Percentiles rank a stretch among this genome's conserved stretches.
Evolutionary conservation across 2,888 invertebrate species (phyloP).

Genomic region (Drosophila merina): DNA sequence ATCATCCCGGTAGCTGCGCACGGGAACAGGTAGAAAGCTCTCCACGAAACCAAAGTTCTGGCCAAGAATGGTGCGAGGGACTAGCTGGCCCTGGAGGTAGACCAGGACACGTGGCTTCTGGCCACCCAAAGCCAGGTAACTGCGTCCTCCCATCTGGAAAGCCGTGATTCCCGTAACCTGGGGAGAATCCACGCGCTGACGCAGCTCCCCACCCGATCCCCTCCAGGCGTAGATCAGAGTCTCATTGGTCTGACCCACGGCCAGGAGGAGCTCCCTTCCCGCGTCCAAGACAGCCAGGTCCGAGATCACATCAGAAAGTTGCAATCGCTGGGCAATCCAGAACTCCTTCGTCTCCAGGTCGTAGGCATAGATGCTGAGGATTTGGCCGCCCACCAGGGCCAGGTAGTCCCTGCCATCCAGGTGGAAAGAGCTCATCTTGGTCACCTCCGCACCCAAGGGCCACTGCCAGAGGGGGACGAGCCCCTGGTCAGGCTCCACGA

Average conservation of each 20-base stretch:
- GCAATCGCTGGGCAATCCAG: conserved; percentile 81
- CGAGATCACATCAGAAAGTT: conserved; percentile 58
- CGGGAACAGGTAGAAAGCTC: conserved; percentile 80
- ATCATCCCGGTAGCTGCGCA: conserved; percentile 83
- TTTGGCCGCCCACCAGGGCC: conserved; percentile 61
- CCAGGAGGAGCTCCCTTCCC: conserved; percentile 80
- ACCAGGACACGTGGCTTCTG: conserved; percentile 80
- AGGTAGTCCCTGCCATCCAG: conserved; percentile 69
- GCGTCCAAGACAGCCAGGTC: conserved; percentile 78
- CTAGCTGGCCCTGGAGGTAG: conserved; percentile 79
- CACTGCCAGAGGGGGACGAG: conserved; percentile 74
- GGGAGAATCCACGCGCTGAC: conserved; percentile 64
- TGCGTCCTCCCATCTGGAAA: conserved; percentile 83
- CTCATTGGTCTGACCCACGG: conserved; percentile 75
- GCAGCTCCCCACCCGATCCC: conserved; percentile 49
- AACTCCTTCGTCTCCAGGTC: conserved; percentile 72
- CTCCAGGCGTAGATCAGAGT: conserved; percentile 75
- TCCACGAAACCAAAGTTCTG: conserved; percentile 82
- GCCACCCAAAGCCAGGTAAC: conserved; percentile 82
- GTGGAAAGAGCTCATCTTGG: conserved; percentile 66
- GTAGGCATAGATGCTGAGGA: conserved; percentile 79
- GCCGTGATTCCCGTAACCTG: conserved; percentile 73
- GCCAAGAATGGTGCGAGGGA: conserved; percentile 80
- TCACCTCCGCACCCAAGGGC: conserved; percentile 66
- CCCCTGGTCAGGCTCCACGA: conserved; percentile 45